Percentiles rank a stretch among this genome's conserved stretches.
Conservation (phyloP, 2,888 invertebrate species). For the Napeogenes sylphis region DNA sequence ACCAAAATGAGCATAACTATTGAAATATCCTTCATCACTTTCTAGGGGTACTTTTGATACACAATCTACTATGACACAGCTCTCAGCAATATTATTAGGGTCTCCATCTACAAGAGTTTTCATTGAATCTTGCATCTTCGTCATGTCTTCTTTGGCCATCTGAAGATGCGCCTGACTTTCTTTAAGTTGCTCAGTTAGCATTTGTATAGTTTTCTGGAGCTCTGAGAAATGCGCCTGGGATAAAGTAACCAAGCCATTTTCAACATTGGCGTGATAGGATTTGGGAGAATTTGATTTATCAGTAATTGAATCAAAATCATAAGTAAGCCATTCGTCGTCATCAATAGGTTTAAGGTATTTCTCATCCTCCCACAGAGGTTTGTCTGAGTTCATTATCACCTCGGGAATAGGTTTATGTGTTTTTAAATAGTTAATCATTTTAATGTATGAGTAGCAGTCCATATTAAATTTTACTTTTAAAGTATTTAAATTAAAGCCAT, state of each 20-base stretch:
- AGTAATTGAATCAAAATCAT: constrained; percentile 79
- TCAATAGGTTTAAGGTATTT: constrained; percentile 86
- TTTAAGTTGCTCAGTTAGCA: constrained; percentile 75
- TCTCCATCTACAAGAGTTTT: constrained; percentile 73
- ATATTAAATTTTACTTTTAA: constrained; percentile 84
- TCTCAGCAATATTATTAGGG: constrained; percentile 35
- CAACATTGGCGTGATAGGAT: constrained; percentile 78
- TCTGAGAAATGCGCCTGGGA: constrained; percentile 79
- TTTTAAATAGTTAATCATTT: constrained; percentile 88
- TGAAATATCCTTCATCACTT: constrained; percentile 87
- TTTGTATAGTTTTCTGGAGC: constrained; percentile 78
- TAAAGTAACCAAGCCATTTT: constrained; percentile 79
- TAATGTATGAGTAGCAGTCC: constrained; percentile 89
- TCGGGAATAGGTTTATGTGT: constrained; percentile 78
- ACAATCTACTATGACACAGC: constrained; percentile 50
- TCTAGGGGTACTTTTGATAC: constrained; percentile 74
- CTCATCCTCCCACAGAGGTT: constrained; percentile 84
- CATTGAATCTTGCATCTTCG: constrained; percentile 79
- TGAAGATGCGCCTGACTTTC: constrained; percentile 79
- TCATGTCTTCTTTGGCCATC: constrained; percentile 79
- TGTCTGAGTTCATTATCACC: constrained; percentile 71
- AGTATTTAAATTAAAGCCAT: constrained; percentile 80
- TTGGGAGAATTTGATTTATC: constrained; percentile 61
- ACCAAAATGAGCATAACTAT: constrained; percentile 91
- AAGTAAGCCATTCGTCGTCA: constrained; percentile 90